Base-by-base conservation (phyloP, 2,797 vertebrate species). In the Enteromius afrohamiltoni region DNA sequence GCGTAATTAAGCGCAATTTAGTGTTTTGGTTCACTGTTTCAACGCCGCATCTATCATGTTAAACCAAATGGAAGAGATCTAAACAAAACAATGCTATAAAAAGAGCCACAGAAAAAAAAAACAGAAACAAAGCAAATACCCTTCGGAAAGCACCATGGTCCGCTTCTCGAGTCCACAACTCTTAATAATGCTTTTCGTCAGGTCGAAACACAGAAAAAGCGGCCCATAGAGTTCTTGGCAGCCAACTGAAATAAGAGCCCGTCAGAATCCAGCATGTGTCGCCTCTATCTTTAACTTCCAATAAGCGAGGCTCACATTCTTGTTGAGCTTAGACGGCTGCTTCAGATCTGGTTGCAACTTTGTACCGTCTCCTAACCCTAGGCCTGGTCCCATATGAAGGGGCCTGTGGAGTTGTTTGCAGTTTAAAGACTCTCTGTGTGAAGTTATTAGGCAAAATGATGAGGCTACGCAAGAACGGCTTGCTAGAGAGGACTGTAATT, bases 271-370 rank as follows among this genome's bases (percentile, higher is more conserved):
- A 91, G 92, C 89, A 92, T 94, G 89, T 86, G 92, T 95, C 89
- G 95, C 85, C 93, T 96, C 97, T 99, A 99, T 99, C 97, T 99
- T 98, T 98, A 99, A 98, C 97, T 95, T 95, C 94, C 95, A 96
- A 96, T 93, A 95, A 96, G 96, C 95, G 92, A 94, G 95, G 96
- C 95, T 95, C 92, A 94, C 96, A 99, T 99, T 98, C 98, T 96
- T 96, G 92, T 87, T 87, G 92, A 92, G 96, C 95, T 95, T 94
- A 93, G 92, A 95, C 92, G 92, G 94, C 95, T 95, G 91, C 75
- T 84, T 92, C 87, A 91, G 93, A 92, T 95, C 96, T 95, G 96
- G 96, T 97, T 95, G 93, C 95, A 95, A 70, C 64, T 58, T 78
- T 69, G 77, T 79, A 69, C 90, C 92, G 85, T 88, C 87, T 81